Evolutionary conservation across 2,113 vertebrate genomes (phyloP).

Genomic region (Barbus barbus): DNA sequence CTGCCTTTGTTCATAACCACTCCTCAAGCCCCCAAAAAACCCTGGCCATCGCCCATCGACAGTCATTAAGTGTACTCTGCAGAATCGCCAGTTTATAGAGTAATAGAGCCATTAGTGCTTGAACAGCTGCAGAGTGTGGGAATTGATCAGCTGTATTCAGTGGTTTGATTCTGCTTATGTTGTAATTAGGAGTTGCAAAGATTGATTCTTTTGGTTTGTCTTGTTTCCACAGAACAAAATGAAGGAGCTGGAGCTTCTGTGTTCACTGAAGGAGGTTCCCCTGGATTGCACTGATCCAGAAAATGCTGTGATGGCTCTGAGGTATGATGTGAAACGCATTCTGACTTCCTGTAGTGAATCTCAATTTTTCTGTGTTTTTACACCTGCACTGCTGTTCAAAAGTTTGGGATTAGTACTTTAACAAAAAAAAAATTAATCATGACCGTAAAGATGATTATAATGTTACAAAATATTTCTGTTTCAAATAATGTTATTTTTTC

Average conservation of each 20-base stretch:
- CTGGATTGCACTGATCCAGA: slow-evolving; percentile 94
- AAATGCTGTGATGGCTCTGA: slow-evolving; percentile 90
- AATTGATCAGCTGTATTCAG: not conserved
- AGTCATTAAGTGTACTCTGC: not conserved
- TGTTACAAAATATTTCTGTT: not conserved
- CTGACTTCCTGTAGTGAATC: not conserved
- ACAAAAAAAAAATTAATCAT: no score
- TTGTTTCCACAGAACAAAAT: slow-evolving; percentile 87
- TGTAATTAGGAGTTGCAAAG: not conserved
- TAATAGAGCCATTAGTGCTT: not conserved
- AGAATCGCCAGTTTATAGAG: not conserved
- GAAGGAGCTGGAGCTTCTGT: slow-evolving; percentile 95
- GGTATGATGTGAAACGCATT: slow-evolving; percentile 68
- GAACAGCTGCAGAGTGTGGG: not conserved
- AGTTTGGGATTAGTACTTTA: not conserved
- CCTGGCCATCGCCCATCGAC: no score
- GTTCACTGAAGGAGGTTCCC: slow-evolving; percentile 93
- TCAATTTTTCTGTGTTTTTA: not conserved
- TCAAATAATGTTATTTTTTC: no score
- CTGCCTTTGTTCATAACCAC: no score
- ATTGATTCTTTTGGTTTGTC: not conserved
- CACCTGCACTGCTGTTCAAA: not conserved
- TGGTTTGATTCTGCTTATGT: not conserved
- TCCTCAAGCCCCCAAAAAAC: no score
- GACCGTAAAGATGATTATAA: not conserved